These are phyloP conservation scores for Orchestia grillus DNA, from an alignment of 1,140 invertebrate species.

Conservation along the genomic window DNA sequence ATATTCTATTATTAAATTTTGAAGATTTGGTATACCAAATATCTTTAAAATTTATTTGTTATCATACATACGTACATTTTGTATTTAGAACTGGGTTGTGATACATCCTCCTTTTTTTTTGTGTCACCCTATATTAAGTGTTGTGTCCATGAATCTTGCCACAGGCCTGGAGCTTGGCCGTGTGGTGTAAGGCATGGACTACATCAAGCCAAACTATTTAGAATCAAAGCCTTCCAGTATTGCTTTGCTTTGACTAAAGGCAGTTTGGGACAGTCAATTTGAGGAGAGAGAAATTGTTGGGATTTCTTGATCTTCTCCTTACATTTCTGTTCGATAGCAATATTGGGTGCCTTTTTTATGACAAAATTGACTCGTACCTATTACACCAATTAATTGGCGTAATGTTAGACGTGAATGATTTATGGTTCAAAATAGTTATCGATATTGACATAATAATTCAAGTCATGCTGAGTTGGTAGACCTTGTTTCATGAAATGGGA, in stretches of 20 bases:
- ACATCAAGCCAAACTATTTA: constrained; percentile 31
- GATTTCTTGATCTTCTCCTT: neutral
- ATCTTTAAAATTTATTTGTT: no score
- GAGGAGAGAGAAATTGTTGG: neutral
- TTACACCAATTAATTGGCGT: neutral
- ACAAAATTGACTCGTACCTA: neutral
- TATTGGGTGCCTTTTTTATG: neutral
- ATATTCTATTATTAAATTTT: no score
- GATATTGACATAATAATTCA: neutral
- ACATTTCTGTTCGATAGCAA: neutral
- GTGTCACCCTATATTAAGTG: no score
- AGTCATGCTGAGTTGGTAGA: neutral
- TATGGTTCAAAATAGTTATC: no score
- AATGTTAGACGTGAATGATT: neutral
- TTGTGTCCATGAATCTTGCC: no score
- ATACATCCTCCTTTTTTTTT: no score
- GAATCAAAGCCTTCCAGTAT: neutral
- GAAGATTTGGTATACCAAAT: no score
- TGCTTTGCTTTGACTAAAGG: constrained; percentile 25
- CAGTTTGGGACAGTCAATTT: neutral
- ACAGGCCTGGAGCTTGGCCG: neutral
- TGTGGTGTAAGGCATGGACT: constrained; percentile 34
- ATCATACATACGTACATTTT: no score
- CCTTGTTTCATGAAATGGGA: neutral
- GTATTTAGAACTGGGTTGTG: no score